These are phyloP conservation scores for Mirounga angustirostris DNA, from an alignment of 2,113 vertebrate genomes.

Conservation along the genomic window DNA sequence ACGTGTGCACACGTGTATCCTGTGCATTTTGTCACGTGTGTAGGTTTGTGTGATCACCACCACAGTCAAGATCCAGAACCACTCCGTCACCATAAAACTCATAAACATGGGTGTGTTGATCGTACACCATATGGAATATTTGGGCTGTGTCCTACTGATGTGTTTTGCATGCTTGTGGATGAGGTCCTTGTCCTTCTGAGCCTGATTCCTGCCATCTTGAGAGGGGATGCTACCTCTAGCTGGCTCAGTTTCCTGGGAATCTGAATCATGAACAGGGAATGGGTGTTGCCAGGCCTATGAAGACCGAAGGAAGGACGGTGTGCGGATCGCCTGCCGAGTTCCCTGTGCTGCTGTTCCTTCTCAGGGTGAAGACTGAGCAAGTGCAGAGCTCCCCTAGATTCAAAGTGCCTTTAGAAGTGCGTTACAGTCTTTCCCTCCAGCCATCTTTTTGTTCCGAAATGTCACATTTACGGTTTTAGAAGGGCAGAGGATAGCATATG, in stretches of 20 bases:
- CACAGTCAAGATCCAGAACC: not conserved
- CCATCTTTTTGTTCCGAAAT: not conserved
- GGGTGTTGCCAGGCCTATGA: not conserved
- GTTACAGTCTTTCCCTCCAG: not conserved
- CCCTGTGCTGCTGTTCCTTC: not conserved
- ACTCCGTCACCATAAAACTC: not conserved
- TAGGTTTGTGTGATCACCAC: not conserved
- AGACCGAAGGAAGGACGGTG: not conserved
- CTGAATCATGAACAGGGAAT: not conserved
- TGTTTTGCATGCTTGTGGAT: accelerated
- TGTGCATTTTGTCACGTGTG: not conserved
- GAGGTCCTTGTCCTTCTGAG: not conserved
- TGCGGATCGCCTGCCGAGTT: accelerated
- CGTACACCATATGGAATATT: not conserved
- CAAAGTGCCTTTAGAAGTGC: not conserved
- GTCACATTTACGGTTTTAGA: not conserved
- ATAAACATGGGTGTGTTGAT: not conserved
- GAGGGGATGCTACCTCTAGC: accelerated
- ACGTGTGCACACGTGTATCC: not conserved
- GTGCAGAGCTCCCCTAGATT: not conserved
- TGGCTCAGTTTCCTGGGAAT: not conserved
- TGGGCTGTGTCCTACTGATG: not conserved
- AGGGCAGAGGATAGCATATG: not conserved
- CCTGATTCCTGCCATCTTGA: not conserved
- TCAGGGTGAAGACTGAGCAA: not conserved